Base-by-base conservation (phyloP, 2,797 vertebrate species). In the Peromyscus eremicus region DNA sequence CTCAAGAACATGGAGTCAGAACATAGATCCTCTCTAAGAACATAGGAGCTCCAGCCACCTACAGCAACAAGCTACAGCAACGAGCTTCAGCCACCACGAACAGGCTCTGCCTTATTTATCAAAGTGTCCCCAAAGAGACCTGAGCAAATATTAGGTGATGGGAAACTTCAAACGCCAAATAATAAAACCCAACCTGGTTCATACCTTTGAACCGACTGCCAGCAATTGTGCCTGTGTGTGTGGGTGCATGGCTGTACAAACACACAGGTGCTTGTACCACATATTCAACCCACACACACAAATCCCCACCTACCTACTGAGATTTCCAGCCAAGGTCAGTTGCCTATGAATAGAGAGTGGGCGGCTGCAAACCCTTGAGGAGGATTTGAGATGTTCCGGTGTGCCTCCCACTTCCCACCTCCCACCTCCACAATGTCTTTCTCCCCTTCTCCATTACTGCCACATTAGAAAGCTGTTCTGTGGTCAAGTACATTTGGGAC, bases 151-250 rank as follows among this genome's bases (percentile, higher is more conserved):
- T 80, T 49, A 95, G 90, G 14, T 17, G 49, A 76, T 68, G 4
- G 66, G 77, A 87, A 66, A 75, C 49, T 32, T 92, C 34, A 81
- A 71, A 60, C 32, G 13, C 60, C 49, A 77, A 91, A 83, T 29
- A n/a, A 75, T 92, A 71, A 79, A 95, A 96, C 77, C 91, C 95
- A 93, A 3, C 87, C 85, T 21, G 32, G 43, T 43, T 75, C 81
- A 52, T 93, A 68, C 81, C 90, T 89, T 64, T 11, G 73, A 80
- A 40, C 49, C 92, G 55, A 83, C 13, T 52, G 71, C 68, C 62
- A 29, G 77, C 85, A 86, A 32, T 29, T 64, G 77, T 80, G 68
- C 68, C 71, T 85, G 8, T 0, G 2, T 71, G 62, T 5, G 0
- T 52, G 91, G 62, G 70, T 68, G 23, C 46, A 7, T 0, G 34